Evolutionary conservation across 2,113 vertebrate species (phyloP), one percentile per base, ranked within the genome.

Genomic region (Equus przewalskii): DNA sequence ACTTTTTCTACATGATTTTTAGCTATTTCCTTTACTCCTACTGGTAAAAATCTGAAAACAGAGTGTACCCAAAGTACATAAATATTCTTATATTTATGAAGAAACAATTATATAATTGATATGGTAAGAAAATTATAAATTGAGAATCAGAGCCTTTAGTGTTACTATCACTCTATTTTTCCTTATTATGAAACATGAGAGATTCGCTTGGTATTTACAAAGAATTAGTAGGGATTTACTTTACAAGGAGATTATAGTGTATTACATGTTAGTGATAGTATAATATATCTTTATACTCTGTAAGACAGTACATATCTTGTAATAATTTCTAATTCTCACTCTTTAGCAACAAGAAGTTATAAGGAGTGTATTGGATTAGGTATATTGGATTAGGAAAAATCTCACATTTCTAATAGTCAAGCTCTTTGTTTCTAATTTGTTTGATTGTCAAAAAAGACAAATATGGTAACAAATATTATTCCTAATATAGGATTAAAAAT

Each of bases 401-500:
- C 30, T 89, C 36, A 76, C 18, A 94, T 83, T 79, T 41, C 72
- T 11, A 84, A 72, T 62, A 89, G 41, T 69, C 26, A 49, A 24
- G 4, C 19, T 83, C 21, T 91, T 54, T 93, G 24, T 86, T 92
- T 92, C 83, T 90, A 90, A 97, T 79, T 92, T 95, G 12, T 79
- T 92, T 95, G 12, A 58, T n/a, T 49, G 6, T 12, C 76, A 86
- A 9, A 54, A 69, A 93, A 69, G 90, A 15, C 4, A 75, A 92
- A 84, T 41, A 85, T 21, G 62, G 26, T n/a, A 78, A 19, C 8
- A 72, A 22, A 76, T 81, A 80, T 60, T 79, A 72, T 93, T 86
- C 1, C 11, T 96, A 76, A 92, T 18, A 85, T 33, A 12, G 1
- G 12, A 60, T 87, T 85, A 82, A 81, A 80, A 73, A 46, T 75